Evolutionary conservation across 2,113 vertebrate species (phyloP), one percentile per base, ranked within the genome.

Genomic region (Pteropus alecto): DNA sequence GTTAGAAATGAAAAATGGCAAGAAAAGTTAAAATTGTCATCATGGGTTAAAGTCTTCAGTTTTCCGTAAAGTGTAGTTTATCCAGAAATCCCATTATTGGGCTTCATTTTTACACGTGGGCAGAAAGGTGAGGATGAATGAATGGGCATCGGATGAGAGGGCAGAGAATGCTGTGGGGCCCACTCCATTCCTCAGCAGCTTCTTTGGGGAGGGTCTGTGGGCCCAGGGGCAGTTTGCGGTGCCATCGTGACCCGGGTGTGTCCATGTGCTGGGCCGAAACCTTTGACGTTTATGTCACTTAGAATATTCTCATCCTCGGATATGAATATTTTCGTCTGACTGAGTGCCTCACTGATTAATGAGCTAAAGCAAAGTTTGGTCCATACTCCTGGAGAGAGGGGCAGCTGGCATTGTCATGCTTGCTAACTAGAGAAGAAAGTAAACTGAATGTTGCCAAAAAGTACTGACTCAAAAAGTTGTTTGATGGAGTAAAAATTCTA

Each of bases 401-500:
- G 26, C 41, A 60, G n/a, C 51, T 88, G 78, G 61, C n/a, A 8
- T 68, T 73, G 6, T 26, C 60, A 12, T 15, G 54, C 61, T 71
- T 48, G 21, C 61, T 28, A 73, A 30, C 81, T 71, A 24, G 81
- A 48, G 76, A 81, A 82, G 63, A 96, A 41, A 24, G 30, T 82
- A 71, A 87, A 87, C 85, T 84, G 81, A 54, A 71, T 93, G 93
- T 94, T 86, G 61, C 89, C 91, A 24, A 76, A 90, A 94, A 88
- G 26, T 73, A 21, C 73, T 91, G 88, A 91, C 70, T 96, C 74
- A 58, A n/a, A 95, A 97, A 60, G 77, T 96, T 82, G 18, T 85
- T 87, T 58, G 65, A 73, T 78, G 83, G 91, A 89, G 68, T 91
- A 95, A 84, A 94, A 82, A 43, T 60, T 76, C 71, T 30, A 65